Evolutionary conservation across 2,888 invertebrate species (phyloP).

Genomic region (Patella depressa): DNA sequence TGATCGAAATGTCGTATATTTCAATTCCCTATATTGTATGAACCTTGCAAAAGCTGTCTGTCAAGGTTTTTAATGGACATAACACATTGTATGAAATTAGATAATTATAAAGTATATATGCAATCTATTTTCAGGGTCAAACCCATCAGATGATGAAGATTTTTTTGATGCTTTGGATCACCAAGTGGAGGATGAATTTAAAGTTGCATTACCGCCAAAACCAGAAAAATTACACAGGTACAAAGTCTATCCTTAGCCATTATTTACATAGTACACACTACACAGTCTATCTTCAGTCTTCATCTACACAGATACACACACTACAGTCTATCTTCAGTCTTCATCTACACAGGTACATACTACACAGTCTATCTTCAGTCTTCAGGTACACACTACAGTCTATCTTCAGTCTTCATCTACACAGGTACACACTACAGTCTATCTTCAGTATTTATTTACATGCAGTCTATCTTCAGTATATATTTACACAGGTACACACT

Average conservation of each 20-base stretch:
- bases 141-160: constrained; percentile 63
- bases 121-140: constrained; percentile 9
- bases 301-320: background rate
- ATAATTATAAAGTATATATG: background rate
- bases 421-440: constrained; percentile 19
- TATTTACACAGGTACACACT: too few relatives aligned
- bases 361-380: too few relatives aligned
- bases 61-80: too few relatives aligned
- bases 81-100: too few relatives aligned
- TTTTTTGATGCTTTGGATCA: constrained; percentile 69
- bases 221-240: constrained; percentile 57
- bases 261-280: too few relatives aligned
- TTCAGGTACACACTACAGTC: background rate
- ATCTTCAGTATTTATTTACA: too few relatives aligned
- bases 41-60: too few relatives aligned
- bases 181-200: constrained; percentile 59
- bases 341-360: constrained; percentile 18
- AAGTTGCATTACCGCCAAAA: constrained; percentile 58
- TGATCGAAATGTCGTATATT: too few relatives aligned
- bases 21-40: too few relatives aligned
- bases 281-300: too few relatives aligned
- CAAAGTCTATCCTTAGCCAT: background rate
- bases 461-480: too few relatives aligned
- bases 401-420: background rate
- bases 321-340: background rate